Evolutionary conservation across 2,797 vertebrate genomes (phyloP).

Genomic region (Coccyzus lansbergi): DNA sequence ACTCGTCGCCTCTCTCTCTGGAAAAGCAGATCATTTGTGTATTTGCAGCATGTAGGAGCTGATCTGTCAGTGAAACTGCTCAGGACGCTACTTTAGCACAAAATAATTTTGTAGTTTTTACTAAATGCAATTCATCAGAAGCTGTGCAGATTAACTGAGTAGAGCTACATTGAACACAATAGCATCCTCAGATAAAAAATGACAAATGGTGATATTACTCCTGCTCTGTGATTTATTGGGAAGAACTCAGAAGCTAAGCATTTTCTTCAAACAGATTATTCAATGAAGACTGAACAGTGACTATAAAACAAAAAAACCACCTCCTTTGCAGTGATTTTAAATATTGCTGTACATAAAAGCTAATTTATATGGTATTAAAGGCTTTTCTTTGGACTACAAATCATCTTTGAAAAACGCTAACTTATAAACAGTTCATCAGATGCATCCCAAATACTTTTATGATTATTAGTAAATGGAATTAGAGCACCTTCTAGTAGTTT

Average conservation of each 20-base stretch:
- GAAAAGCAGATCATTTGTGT: neutral
- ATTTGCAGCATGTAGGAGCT: neutral
- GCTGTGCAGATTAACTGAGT: slow-evolving; percentile 7
- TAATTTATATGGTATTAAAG: slow-evolving; percentile 58
- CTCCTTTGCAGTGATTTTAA: slow-evolving; percentile 39
- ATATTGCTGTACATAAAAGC: slow-evolving; percentile 58
- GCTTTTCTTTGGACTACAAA: slow-evolving; percentile 21
- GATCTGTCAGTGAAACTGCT: neutral
- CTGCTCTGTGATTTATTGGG: slow-evolving; percentile 42
- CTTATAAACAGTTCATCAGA: slow-evolving; percentile 3
- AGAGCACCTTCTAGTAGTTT: slow-evolving; percentile 51
- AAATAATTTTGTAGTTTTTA: slow-evolving; percentile 20
- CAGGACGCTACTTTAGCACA: neutral
- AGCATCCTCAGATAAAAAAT: slow-evolving; percentile 31
- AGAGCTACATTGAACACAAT: slow-evolving; percentile 8
- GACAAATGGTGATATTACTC: slow-evolving; percentile 38
- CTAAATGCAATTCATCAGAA: slow-evolving; percentile 43
- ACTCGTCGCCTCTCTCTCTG: neutral
- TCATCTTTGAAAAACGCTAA: slow-evolving; percentile 30
- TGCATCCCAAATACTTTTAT: slow-evolving; percentile 41
- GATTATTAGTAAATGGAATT: slow-evolving; percentile 64
- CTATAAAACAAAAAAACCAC: slow-evolving; percentile 57
- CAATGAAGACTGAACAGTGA: slow-evolving; percentile 1
- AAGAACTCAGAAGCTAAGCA: neutral
- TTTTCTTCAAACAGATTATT: slow-evolving; percentile 41